Evolutionary conservation across 2,888 invertebrate species (phyloP).

Genomic region (Tupiocoris notatus): DNA sequence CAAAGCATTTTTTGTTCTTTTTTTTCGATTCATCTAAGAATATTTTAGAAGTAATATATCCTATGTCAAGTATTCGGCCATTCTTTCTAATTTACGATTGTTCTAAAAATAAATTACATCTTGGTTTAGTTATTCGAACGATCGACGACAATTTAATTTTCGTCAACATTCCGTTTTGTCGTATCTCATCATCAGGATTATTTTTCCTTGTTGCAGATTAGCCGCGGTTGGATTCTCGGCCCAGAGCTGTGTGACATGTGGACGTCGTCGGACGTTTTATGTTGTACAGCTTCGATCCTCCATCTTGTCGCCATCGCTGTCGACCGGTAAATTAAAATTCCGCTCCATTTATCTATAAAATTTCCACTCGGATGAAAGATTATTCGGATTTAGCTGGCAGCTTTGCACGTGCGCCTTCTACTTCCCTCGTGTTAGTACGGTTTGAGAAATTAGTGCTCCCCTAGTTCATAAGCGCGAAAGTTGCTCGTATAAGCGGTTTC

Average conservation of each 20-base stretch:
- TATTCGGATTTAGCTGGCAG: too few species aligned
- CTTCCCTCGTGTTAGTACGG: too few species aligned
- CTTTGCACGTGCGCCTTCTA: too few species aligned
- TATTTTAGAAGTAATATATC: too few species aligned
- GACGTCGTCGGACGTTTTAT: constrained; percentile 91
- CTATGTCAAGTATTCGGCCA: too few species aligned
- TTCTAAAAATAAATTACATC: too few species aligned
- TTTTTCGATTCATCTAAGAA: too few species aligned
- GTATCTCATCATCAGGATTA: not conserved
- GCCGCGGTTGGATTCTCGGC: constrained; percentile 79
- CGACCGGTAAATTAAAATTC: constrained; percentile 69
- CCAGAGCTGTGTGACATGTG: constrained; percentile 90
- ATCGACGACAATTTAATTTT: too few species aligned
- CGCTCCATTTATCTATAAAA: not conserved
- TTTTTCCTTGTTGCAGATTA: constrained; percentile 65
- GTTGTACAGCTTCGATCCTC: constrained; percentile 82
- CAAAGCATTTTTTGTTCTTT: too few species aligned
- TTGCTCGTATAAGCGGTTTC: not conserved
- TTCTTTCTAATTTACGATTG: too few species aligned
- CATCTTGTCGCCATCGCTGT: constrained; percentile 79
- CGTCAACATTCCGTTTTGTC: too few species aligned
- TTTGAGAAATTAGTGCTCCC: not conserved
- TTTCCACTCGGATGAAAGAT: not conserved
- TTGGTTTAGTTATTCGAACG: too few species aligned
- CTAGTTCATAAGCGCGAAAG: not conserved